Evolutionary conservation across 1,140 invertebrate genomes (phyloP).

Genomic region (Drosophila truncata): DNA sequence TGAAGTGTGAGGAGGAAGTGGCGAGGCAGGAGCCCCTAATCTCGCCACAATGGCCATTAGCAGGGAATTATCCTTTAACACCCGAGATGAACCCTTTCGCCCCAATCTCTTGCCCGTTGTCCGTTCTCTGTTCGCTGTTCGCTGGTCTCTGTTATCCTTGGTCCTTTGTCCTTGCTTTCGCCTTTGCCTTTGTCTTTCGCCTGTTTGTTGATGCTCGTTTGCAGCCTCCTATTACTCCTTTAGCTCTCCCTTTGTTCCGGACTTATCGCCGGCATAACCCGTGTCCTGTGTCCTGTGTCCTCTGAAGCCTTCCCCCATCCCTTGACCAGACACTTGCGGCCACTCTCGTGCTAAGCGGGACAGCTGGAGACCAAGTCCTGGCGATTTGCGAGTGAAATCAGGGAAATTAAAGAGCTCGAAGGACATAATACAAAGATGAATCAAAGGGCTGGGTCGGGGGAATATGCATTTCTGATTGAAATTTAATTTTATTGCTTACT

Average conservation of each 20-base stretch:
- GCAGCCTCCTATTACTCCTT: slow-evolving; percentile 32
- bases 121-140: slow-evolving; percentile 4
- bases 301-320: slow-evolving; percentile 2
- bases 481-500: not conserved
- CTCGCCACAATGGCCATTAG: slow-evolving; percentile 46
- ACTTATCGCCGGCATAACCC: slow-evolving; percentile 20
- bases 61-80: slow-evolving; percentile 49
- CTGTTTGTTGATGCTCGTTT: slow-evolving; percentile 39
- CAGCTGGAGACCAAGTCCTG: slow-evolving; percentile 21
- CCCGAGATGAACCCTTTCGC: slow-evolving; percentile 28
- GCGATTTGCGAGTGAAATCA: slow-evolving; percentile 4
- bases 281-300: slow-evolving; percentile 19
- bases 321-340: slow-evolving; percentile 12
- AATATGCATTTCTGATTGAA: not conserved
- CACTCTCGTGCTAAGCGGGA: slow-evolving; percentile 43
- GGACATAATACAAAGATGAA: not conserved
- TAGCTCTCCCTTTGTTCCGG: slow-evolving; percentile 24
- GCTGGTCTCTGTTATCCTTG: slow-evolving; percentile 7
- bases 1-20: no score
- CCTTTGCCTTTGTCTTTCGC: slow-evolving; percentile 18
- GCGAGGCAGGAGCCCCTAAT: not conserved
- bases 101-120: not conserved
- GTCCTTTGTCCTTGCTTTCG: slow-evolving; percentile 7
- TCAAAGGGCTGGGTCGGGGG: not conserved
- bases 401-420: not conserved